Evolutionary conservation across 2,113 vertebrate species (phyloP).

Genomic region (Mustela lutreola): DNA sequence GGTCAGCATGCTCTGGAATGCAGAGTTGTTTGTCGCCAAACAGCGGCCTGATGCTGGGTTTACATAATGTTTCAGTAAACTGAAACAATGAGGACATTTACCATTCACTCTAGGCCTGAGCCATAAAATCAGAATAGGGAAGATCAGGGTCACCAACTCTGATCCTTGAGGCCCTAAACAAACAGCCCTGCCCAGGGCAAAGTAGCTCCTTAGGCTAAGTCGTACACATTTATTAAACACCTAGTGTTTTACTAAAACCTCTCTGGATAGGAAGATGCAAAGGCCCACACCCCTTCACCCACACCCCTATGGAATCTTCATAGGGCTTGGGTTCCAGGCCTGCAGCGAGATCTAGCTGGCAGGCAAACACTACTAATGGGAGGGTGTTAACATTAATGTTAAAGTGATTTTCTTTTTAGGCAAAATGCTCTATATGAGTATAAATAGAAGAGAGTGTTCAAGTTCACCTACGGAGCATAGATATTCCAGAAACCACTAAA

Average conservation of each 20-base stretch:
- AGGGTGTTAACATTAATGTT: not conserved
- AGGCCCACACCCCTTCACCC: not conserved
- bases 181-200: not conserved
- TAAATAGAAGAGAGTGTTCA: not conserved
- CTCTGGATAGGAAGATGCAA: not conserved
- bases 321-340: not conserved
- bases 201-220: not conserved
- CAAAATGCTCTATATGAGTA: not conserved
- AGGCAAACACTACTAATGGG: not conserved
- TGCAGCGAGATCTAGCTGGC: not conserved
- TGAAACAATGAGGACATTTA: slow-evolving; percentile 63
- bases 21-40: slow-evolving; percentile 67
- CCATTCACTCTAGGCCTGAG: slow-evolving; percentile 52
- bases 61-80: slow-evolving; percentile 63
- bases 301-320: not conserved
- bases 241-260: not conserved
- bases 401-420: not conserved
- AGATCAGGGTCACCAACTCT: slow-evolving; percentile 44
- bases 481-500: not conserved
- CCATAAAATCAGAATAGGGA: slow-evolving; percentile 46
- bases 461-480: not conserved
- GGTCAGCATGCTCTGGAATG: slow-evolving; percentile 71
- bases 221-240: not conserved
- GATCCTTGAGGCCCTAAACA: not conserved
- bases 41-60: slow-evolving; percentile 15